These are phyloP conservation scores for Anoura caudifer DNA, from an alignment of 2,113 vertebrate species.

Conservation along the genomic window DNA sequence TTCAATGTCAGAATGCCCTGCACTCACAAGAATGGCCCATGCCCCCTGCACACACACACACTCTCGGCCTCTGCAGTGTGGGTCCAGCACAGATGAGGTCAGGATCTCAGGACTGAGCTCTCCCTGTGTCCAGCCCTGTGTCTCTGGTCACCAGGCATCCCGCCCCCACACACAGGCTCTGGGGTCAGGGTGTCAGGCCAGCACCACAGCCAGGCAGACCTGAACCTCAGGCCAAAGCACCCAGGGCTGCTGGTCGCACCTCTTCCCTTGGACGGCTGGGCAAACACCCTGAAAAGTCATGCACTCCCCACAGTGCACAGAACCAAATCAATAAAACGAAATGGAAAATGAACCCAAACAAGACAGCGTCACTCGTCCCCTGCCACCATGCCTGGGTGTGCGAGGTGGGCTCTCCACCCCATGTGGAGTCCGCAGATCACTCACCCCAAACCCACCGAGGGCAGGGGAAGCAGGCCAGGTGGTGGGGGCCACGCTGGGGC, in stretches of 20 bases:
- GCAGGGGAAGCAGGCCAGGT: too few relatives aligned
- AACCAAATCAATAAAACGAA: not conserved
- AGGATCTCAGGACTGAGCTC: not conserved
- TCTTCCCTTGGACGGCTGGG: not conserved
- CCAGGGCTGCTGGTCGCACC: not conserved
- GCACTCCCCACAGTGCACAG: not conserved
- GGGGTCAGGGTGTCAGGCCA: not conserved
- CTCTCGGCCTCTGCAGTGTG: too few relatives aligned
- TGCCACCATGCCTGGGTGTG: too few relatives aligned
- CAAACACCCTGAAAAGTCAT: not conserved
- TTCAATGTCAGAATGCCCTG: too few relatives aligned
- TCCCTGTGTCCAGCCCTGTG: too few relatives aligned
- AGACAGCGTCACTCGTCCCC: too few relatives aligned
- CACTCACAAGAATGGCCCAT: not conserved
- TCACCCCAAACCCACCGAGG: too few relatives aligned
- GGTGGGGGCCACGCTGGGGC: too few relatives aligned
- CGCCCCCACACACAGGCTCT: not conserved
- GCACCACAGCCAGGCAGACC: not conserved
- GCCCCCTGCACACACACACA: not conserved
- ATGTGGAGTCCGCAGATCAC: fast-evolving
- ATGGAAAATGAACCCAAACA: too few relatives aligned
- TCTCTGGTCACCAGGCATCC: not conserved
- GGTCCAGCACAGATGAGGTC: not conserved
- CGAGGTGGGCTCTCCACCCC: too few relatives aligned
- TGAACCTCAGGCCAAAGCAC: not conserved